Base-by-base conservation (phyloP, 2,888 invertebrate genomes). In the Ceraclea dissimilis region DNA sequence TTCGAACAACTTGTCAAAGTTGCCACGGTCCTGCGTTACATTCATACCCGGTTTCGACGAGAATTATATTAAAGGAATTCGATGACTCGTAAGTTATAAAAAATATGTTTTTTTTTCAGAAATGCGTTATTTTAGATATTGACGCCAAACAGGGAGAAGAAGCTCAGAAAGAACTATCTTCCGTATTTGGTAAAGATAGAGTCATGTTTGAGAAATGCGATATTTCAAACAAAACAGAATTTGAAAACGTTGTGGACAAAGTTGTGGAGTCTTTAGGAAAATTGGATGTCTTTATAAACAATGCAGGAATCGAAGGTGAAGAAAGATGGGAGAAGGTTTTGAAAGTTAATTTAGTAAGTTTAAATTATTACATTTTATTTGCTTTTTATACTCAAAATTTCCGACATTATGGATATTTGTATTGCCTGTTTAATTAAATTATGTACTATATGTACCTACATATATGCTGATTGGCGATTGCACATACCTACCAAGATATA, bases 161-260 rank as follows among this genome's bases (percentile, higher is more conserved):
- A 51, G 71, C 78, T 0, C 70, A 67, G 0, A 69, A 68, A 5
- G 68, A 68, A 16, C 64, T 82, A 2, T 72, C 70, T 63, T 68
- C 2, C 2, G 72, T 74, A 61, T 71, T 74, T 55, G 80, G 79
- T 1, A 61, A 65, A 4, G 68, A 70, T 17, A 75, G 70, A 60
- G 75, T 72, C 0, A 64, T 71, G 2, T 82, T 76, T 63, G 65
- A 77, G 4, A 71, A 71, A 60, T 75, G 76, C 57, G 78, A 82
- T 50, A 78, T 81, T 8, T 72, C 73, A 0, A 72, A 70, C n/a
- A 47, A 63, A 16, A 62, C 65, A 13, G 72, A 80, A 58, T 63
- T 80, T 47, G 72, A 74, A 66, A 72, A 59, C 51, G 69, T 74
- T 2, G 74, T 70, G 20, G 69, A 71, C 43, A 66, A 67, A 11